phyloP scores from a whole-genome alignment of 2,113 vertebrate species.

The Riparia riparia region DNA sequence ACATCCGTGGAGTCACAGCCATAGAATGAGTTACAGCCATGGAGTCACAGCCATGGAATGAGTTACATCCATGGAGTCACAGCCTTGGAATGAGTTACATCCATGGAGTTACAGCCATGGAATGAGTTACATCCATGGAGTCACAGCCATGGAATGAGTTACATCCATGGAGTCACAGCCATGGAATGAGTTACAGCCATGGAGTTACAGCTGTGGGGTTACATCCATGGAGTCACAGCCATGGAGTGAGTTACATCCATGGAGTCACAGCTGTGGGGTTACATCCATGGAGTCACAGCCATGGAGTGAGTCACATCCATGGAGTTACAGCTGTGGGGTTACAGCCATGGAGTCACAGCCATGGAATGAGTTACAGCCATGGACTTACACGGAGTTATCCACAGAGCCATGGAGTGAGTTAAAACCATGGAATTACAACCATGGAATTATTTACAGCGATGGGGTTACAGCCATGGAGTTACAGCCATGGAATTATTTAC shows the following conservation, averaged over 20 bases:
- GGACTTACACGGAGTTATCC: no score
- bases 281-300: background rate
- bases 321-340: background rate
- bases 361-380: background rate
- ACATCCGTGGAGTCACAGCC: background rate
- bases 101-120: background rate
- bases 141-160: background rate
- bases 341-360: background rate
- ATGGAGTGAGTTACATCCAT: background rate
- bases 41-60: background rate
- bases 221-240: no score
- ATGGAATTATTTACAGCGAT: no score
- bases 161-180: background rate
- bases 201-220: no score
- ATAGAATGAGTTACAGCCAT: background rate
- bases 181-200: background rate
- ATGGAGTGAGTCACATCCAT: background rate
- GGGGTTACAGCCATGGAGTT: background rate
- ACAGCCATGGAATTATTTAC: background rate
- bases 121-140: no score
- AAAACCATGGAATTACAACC: no score
- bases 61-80: background rate
- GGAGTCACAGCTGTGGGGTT: background rate
- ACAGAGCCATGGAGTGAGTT: background rate
- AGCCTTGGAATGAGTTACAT: background rate